Percentiles rank a stretch among this genome's conserved stretches.
phyloP scores from a whole-genome alignment of 2,888 invertebrate genomes.

The Drosophila mulleri region DNA sequence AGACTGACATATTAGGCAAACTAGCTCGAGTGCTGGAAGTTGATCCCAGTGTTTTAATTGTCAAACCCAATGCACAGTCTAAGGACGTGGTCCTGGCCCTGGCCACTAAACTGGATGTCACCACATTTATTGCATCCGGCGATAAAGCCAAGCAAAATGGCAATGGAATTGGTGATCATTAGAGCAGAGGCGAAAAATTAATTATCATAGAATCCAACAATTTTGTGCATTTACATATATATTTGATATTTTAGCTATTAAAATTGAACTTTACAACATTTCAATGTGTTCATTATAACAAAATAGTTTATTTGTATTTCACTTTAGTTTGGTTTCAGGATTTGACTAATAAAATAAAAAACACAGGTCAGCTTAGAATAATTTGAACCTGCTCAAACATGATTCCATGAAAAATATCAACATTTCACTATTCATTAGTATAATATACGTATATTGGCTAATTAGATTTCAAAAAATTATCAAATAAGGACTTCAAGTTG shows the following conservation, averaged over 20 bases:
- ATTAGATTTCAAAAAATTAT: not conserved
- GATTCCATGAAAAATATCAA: not conserved
- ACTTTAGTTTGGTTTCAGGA: not conserved
- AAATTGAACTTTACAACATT: not conserved
- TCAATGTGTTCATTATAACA: not conserved
- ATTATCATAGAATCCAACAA: conserved; percentile 1
- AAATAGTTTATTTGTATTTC: not conserved
- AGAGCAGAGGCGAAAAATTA: not conserved
- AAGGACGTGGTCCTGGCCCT: conserved; percentile 88
- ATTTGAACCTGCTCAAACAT: no score
- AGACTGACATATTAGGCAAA: conserved; percentile 89
- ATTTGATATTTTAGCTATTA: conserved; percentile 14
- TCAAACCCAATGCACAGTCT: conserved; percentile 80
- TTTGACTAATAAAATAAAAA: not conserved
- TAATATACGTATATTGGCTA: not conserved
- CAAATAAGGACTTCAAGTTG: not conserved
- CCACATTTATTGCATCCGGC: conserved; percentile 87
- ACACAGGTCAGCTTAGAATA: not conserved
- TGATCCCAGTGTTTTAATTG: conserved; percentile 91
- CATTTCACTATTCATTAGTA: conserved; percentile 3
- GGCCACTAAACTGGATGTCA: conserved; percentile 89
- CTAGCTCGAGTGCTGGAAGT: conserved; percentile 92
- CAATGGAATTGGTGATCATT: conserved; percentile 35
- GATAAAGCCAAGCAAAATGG: conserved; percentile 55
- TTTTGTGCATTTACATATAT: conserved; percentile 6